A percentile compares a stretch with the other conserved stretches of the same genome.
These are phyloP conservation scores for Sparus aurata DNA, from an alignment of 2,797 vertebrate species.

Conservation along the genomic window DNA sequence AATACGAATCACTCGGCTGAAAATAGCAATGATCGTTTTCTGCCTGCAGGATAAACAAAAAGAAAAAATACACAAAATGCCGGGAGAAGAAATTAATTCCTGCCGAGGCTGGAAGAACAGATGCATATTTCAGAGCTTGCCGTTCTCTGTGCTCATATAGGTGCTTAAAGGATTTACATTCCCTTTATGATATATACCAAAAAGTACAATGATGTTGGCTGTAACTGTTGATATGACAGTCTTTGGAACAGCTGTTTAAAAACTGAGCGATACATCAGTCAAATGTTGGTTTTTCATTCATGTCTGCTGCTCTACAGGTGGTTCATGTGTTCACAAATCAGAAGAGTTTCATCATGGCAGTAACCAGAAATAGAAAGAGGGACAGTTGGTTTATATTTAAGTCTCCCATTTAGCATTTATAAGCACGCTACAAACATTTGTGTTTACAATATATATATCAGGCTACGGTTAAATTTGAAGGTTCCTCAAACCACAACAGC, in stretches of 20 bases:
- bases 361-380: no score
- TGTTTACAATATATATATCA: no score
- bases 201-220: neutral
- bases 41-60: constrained; percentile 22
- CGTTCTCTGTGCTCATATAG: neutral
- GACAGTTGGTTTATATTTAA: neutral
- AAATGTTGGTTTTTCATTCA: neutral
- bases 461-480: no score
- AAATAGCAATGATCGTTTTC: constrained; percentile 30
- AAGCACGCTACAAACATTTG: no score
- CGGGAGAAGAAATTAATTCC: neutral
- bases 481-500: no score
- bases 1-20: constrained; percentile 34
- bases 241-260: neutral
- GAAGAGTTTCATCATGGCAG: no score
- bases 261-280: neutral
- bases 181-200: neutral
- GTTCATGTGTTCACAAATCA: neutral
- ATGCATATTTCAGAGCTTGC: neutral
- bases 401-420: neutral
- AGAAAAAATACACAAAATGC: neutral
- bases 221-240: neutral
- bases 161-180: neutral
- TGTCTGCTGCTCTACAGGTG: neutral
- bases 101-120: neutral